Evolutionary conservation across 2,888 invertebrate genomes (phyloP).

Genomic region (Molanna angustata): DNA sequence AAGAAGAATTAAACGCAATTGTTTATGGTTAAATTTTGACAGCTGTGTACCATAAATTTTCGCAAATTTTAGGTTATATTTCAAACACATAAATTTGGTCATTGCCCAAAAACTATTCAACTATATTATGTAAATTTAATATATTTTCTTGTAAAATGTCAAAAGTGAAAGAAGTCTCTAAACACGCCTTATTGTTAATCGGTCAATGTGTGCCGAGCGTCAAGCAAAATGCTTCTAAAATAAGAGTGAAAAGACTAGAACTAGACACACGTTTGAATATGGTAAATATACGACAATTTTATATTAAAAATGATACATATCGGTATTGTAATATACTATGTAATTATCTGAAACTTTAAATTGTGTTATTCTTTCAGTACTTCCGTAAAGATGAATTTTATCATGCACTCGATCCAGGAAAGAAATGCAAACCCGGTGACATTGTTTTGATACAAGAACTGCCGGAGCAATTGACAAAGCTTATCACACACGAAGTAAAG

Average conservation of each 20-base stretch:
- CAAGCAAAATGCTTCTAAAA: slow-evolving; percentile 76
- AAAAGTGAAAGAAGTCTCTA: too few species aligned
- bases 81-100: too few species aligned
- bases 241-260: slow-evolving; percentile 70
- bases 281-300: slow-evolving; percentile 53
- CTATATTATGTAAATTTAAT: too few species aligned
- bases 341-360: slow-evolving; percentile 1
- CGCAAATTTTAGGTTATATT: too few species aligned
- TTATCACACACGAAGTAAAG: slow-evolving; percentile 77
- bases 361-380: slow-evolving; percentile 57
- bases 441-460: slow-evolving; percentile 74
- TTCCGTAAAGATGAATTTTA: slow-evolving; percentile 70
- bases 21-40: too few species aligned
- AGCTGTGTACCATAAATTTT: too few species aligned
- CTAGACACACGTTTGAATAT: slow-evolving; percentile 73
- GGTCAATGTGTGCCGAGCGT: slow-evolving; percentile 78
- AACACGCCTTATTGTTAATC: slow-evolving; percentile 60
- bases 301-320: not conserved
- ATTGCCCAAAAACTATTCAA: too few species aligned
- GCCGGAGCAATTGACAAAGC: slow-evolving; percentile 67
- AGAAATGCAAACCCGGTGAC: slow-evolving; percentile 78
- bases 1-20: too few species aligned
- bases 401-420: slow-evolving; percentile 76
- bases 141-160: too few species aligned
- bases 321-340: not conserved